A percentile compares a stretch with the other conserved stretches of the same genome.
These are phyloP conservation scores for Brachyhypopomus gauderio DNA, from an alignment of 2,113 vertebrate species.

Conservation along the genomic window DNA sequence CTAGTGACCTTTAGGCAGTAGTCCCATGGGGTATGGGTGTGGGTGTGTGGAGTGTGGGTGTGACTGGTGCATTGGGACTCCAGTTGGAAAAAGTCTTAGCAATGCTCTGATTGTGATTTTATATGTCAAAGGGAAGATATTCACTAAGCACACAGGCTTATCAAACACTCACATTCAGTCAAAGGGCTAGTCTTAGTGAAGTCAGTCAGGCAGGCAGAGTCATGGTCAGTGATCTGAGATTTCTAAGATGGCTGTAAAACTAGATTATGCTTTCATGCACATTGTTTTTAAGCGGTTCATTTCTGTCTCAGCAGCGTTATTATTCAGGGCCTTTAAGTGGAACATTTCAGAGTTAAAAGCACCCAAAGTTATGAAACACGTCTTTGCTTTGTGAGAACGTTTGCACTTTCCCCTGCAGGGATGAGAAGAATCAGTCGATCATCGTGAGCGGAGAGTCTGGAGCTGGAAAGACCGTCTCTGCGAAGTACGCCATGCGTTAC, in stretches of 20 bases:
- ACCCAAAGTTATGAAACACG: neutral
- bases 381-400: neutral
- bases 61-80: neutral
- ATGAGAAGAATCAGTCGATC: constrained; percentile 97
- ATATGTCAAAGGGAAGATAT: constrained; percentile 5
- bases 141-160: neutral
- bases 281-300: neutral
- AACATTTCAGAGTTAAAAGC: neutral
- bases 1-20: neutral
- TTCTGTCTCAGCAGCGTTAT: neutral
- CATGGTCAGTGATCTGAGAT: neutral
- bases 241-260: no score
- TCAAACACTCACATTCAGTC: neutral
- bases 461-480: constrained; percentile 94
- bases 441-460: constrained; percentile 95
- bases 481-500: constrained; percentile 94
- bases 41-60: neutral
- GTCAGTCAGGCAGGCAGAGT: no score
- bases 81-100: neutral
- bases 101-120: neutral
- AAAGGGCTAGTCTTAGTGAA: neutral
- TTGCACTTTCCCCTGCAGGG: constrained; percentile 68
- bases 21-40: neutral
- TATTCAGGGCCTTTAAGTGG: no score
- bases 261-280: neutral